Evolutionary conservation across 2,113 vertebrate genomes (phyloP).

Genomic region (Sander lucioperca): DNA sequence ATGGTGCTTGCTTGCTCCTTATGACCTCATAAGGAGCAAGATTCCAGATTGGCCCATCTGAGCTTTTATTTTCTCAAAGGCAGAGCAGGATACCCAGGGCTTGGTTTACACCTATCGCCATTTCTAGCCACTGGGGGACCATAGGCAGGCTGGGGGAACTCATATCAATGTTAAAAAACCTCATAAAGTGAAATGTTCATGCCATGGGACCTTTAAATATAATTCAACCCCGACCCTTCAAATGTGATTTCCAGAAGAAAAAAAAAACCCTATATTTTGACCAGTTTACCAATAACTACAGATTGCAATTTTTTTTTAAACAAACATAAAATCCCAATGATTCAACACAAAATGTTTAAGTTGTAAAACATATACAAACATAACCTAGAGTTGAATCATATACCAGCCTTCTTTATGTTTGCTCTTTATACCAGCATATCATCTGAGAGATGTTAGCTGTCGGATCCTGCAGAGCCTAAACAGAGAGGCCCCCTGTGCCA

Average conservation of each 20-base stretch:
- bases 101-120: too few relatives aligned
- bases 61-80: too few relatives aligned
- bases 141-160: background rate
- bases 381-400: constrained; percentile 36
- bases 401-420: constrained; percentile 12
- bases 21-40: too few relatives aligned
- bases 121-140: too few relatives aligned
- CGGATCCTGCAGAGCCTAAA: constrained; percentile 26
- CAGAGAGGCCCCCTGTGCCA: constrained; percentile 31
- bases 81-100: too few relatives aligned
- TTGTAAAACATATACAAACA: background rate
- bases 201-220: background rate
- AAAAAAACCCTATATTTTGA: background rate
- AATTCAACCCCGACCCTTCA: background rate
- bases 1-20: too few relatives aligned
- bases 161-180: too few relatives aligned
- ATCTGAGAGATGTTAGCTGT: constrained; percentile 30
- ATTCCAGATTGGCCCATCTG: too few relatives aligned
- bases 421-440: constrained; percentile 46
- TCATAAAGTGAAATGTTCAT: too few relatives aligned
- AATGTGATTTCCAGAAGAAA: background rate
- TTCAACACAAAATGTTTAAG: background rate
- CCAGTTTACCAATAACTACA: background rate
- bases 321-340: constrained; percentile 1
- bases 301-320: constrained; percentile 7